Evolutionary conservation across 2,113 vertebrate species (phyloP), one percentile per base, ranked within the genome.

Genomic region (Paramisgurnus dabryanus): DNA sequence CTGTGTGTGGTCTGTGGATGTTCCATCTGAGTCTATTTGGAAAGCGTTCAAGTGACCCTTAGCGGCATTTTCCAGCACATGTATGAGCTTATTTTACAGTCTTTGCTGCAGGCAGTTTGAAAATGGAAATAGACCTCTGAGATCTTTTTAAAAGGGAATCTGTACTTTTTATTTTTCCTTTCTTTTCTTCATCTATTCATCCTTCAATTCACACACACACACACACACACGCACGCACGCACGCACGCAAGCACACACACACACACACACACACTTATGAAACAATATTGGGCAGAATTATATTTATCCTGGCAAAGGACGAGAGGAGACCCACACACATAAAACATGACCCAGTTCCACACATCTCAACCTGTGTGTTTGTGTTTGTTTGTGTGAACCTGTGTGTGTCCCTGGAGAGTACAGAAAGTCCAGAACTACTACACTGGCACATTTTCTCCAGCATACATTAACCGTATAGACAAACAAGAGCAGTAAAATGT

Each of bases 251-350:
- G 17, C 53, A 58, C 15, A 18, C 12, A 58, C 45, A 10, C 45
- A 47, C 7, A 7, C 45, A 7, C 45, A 4, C 45, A 47, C 45
- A 47, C 45, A 47, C 12, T n/a, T n/a, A n/a, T n/a, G 49, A 9
- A 74, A 57, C 57, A 69, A 50, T 22, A 75, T 85, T 80, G 60
- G 80, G 85, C 85, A 82, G 85, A 85, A 88, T 93, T 90, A 93
- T 92, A 93, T 93, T 93, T 87, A 86, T 87, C 86, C 87, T 89
- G 89, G 91, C 91, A 92, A 91, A 94, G 93, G 92, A 93, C 92
- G 92, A 89, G 89, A 55, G 27, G 45, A 76, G 40, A 58, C 71
- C 18, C 66, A 74, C 49, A 80, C 66, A 68, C 34, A 79, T 7
- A 55, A 13, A 61, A 17, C 70, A 75, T 60, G 71, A 40, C 53